phyloP scores from a whole-genome alignment of 2,113 vertebrate genomes.

The Bubo blakistoni region DNA sequence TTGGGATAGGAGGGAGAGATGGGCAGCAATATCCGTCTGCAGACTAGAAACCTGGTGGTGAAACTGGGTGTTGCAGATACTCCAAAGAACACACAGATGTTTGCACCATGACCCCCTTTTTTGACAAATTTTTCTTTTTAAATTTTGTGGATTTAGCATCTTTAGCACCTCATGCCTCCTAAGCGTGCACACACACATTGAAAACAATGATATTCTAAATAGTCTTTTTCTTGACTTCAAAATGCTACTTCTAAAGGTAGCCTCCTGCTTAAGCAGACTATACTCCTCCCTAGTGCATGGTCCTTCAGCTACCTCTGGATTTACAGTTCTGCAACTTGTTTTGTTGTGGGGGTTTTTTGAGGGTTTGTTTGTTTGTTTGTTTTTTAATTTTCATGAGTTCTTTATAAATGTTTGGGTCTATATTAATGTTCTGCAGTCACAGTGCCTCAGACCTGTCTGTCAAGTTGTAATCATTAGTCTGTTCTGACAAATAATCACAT shows the following conservation, averaged over 20 bases:
- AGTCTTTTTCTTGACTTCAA: neutral
- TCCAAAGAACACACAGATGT: rapidly evolving
- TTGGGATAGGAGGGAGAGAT: neutral
- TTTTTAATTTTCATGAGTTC: neutral
- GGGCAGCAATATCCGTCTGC: neutral
- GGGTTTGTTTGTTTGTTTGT: no score
- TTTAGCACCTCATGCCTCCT: rapidly evolving
- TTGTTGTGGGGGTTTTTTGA: neutral
- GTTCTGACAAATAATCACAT: neutral
- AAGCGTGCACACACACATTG: rapidly evolving
- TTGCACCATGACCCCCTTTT: neutral
- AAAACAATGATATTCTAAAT: neutral
- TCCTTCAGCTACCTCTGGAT: neutral
- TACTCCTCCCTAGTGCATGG: rapidly evolving
- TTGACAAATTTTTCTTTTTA: neutral
- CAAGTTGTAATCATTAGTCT: neutral
- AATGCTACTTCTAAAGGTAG: neutral
- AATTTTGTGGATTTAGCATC: neutral
- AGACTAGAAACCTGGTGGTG: neutral
- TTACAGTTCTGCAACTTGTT: neutral
- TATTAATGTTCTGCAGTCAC: neutral
- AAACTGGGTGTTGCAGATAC: neutral
- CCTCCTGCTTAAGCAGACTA: neutral
- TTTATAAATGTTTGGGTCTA: neutral
- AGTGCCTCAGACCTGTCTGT: neutral